Conservation (phyloP, 1,140 invertebrate genomes). For the Drosophila setifemur region DNA sequence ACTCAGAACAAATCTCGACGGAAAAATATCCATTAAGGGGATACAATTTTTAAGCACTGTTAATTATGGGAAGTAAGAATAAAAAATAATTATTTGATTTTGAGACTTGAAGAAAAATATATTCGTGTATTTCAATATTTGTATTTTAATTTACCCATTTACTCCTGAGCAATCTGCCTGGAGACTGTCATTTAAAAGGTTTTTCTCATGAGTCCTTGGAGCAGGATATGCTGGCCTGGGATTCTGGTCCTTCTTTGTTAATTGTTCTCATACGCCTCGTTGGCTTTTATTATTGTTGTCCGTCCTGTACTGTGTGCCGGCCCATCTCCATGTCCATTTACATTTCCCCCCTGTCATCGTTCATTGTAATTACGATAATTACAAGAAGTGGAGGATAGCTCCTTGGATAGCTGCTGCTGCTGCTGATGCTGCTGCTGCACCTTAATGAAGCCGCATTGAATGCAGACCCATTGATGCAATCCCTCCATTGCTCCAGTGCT, state of each 20-base stretch:
- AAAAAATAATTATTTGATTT: no score
- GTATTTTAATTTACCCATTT: neutral
- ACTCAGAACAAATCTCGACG: neutral
- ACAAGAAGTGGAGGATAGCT: constrained; percentile 50
- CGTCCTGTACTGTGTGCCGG: constrained; percentile 6
- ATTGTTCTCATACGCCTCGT: constrained; percentile 49
- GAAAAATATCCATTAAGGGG: no score
- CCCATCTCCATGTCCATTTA: constrained; percentile 20
- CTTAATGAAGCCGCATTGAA: constrained; percentile 74
- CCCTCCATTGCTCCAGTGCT: constrained; percentile 6
- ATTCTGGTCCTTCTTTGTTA: constrained; percentile 15
- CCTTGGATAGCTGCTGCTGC: no score
- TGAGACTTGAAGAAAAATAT: no score
- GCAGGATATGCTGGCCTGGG: neutral
- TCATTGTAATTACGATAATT: constrained; percentile 79
- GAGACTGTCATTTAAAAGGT: constrained; percentile 7
- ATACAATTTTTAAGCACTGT: no score
- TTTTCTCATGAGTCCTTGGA: neutral
- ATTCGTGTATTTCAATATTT: no score
- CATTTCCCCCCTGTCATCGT: constrained; percentile 53
- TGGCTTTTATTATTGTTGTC: constrained; percentile 70
- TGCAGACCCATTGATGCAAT: constrained; percentile 45
- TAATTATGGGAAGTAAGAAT: no score
- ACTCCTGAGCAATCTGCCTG: neutral
- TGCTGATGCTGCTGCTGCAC: constrained; percentile 42